Base-by-base conservation (phyloP, 2,797 vertebrate species). In the Pampus argenteus region DNA sequence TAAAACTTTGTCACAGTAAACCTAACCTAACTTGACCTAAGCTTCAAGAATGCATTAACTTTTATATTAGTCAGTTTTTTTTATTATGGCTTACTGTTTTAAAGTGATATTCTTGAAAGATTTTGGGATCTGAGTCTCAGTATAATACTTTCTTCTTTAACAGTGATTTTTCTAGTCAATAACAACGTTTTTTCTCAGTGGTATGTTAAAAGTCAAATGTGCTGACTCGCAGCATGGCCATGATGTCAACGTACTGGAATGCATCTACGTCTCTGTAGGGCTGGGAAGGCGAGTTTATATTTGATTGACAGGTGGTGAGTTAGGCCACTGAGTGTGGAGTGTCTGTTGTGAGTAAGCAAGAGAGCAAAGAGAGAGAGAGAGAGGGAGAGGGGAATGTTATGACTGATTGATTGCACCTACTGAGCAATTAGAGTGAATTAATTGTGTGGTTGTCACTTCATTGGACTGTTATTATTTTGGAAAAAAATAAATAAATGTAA, bases 381-480 rank as follows among this genome's bases (percentile, higher is more conserved):
- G 31, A 60, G 22, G 14, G 40, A 42, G 45, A 15, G 71, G 28
- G 52, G 23, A 50, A 36, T 49, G 71, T 79, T 72, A 73, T 78
- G 75, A 85, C 64, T 82, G 86, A 89, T 57, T 87, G 86, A 86
- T 79, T 86, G 74, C 78, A 83, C 82, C 78, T 54, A 77, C 88
- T 82, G 88, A 86, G 89, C 87, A 88, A 92, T 91, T 90, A 86
- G 49, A 81, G 51, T 78, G 66, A 83, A 92, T 91, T 88, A 93
- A 91, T 91, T 89, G 86, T 76, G 65, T 72, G 64, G 76, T 82
- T 90, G 89, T 90, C 89, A 88, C 81, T 87, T 87, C 79, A 79
- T 87, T 87, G 84, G 77, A 76, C 88, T 82, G 75, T 84, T 89
- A 90, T 90, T 90, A 88, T 86, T 88, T 74, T 70, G 83, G 79